Evolutionary conservation across 2,888 invertebrate species (phyloP), one percentile per base, ranked within the genome.

Genomic region (Metacarcinus magister): DNA sequence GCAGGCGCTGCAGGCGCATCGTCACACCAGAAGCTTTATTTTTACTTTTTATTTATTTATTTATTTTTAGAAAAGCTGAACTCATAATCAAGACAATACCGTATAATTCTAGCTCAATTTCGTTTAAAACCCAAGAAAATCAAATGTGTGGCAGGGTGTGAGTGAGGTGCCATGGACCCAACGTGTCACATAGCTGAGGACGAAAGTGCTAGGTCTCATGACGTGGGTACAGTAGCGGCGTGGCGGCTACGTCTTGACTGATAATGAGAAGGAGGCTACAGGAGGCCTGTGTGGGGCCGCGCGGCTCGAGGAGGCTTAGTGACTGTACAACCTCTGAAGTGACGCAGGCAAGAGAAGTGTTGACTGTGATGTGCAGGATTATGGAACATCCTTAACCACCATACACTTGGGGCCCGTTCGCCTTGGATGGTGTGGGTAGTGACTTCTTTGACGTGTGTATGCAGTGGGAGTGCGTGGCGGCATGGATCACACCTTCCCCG

Each of bases 401-500:
- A 82, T 28, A 82, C 32, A 28, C 16, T 32, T 82, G 82, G 4
- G 28, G 10, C 82, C 16, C 16, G 82, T 82, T 82, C 32, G 82
- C 28, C 8, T 13, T 82, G 28, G 82, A 28, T 82, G 32, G 82
- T 82, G 32, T 32, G 82, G 32, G 8, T 23, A 32, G 82, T 82
- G 32, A 82, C 82, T 82, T 13, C 13, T 10, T 82, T 5, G 7
- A 32, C 32, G 82, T 82, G 82, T 82, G 82, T 82, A 8, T 82
- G 32, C 32, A 28, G 23, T 4, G 75, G 75, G 19, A 75, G 82
- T 82, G 67, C 19, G 82, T 23, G 82, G 32, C 82, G 82, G 32
- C 82, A 82, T 82, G 82, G 82, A 82, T 82, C 82, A 28, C 82
- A 28, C 8, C 82, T 82, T 82, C 82, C 82, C 82, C 82, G 82